phyloP scores from a whole-genome alignment of 2,888 invertebrate species.

The Parochlus steinenii region DNA sequence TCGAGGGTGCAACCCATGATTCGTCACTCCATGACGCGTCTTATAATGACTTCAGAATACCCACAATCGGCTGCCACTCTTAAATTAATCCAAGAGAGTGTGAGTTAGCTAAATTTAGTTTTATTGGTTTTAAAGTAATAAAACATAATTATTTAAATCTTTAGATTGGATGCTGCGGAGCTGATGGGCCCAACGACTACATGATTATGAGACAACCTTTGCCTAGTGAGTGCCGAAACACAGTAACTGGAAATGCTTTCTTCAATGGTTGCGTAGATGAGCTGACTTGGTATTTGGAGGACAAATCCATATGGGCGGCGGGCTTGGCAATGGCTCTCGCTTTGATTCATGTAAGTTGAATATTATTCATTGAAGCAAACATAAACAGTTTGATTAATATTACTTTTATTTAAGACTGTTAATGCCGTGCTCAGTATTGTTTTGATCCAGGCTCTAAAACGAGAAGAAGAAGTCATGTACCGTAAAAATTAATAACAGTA shows the following conservation, averaged over 20 bases:
- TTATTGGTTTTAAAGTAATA: background rate
- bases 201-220: conserved; percentile 57
- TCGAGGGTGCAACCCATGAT: conserved; percentile 66
- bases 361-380: background rate
- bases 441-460: conserved; percentile 55
- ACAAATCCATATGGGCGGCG: conserved; percentile 67
- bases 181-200: conserved; percentile 72
- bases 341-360: conserved; percentile 60
- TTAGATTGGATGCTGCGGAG: conserved; percentile 81
- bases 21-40: conserved; percentile 45
- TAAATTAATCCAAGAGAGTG: conserved; percentile 69
- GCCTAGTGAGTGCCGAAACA: conserved; percentile 69
- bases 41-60: conserved; percentile 63
- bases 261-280: conserved; percentile 79
- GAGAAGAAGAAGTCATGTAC: conserved; percentile 42
- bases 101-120: conserved; percentile 32
- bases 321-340: conserved; percentile 61
- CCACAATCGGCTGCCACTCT: conserved; percentile 48
- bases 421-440: conserved; percentile 53
- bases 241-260: conserved; percentile 76
- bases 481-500: conserved; percentile 10
- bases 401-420: conserved; percentile 37
- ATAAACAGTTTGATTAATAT: conserved; percentile 9
- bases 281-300: conserved; percentile 74
- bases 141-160: conserved; percentile 2